Percentiles rank a stretch among this genome's conserved stretches.
phyloP scores from a whole-genome alignment of 2,797 vertebrate genomes.

The Tokudaia muenninki region DNA sequence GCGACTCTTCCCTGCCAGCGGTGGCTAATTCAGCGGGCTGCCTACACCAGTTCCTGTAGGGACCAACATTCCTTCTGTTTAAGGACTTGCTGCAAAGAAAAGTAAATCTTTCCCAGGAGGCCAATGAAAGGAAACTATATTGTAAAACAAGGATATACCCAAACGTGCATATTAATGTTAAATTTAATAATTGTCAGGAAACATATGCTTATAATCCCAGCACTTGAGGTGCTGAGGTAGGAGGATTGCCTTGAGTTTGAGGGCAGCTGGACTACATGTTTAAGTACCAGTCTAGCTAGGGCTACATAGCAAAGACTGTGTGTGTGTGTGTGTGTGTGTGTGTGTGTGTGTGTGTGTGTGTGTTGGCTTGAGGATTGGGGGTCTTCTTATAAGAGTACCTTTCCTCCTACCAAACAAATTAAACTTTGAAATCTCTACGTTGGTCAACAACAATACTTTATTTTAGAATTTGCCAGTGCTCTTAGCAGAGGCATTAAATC shows the following conservation, averaged over 20 bases:
- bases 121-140: not conserved
- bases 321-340: not conserved
- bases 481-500: not conserved
- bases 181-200: constrained; percentile 1
- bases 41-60: not conserved
- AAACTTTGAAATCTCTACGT: constrained; percentile 35
- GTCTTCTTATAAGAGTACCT: not conserved
- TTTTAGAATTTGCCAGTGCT: not conserved
- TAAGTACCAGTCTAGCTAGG: not conserved
- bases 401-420: constrained; percentile 15
- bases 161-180: not conserved
- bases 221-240: not conserved
- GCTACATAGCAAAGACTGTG: not conserved
- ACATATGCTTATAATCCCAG: not conserved
- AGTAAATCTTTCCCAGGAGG: not conserved
- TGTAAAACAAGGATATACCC: constrained; percentile 30
- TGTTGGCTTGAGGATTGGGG: not conserved
- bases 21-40: not conserved
- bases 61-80: constrained; percentile 18
- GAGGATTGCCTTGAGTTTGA: not conserved
- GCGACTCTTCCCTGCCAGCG: not conserved
- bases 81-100: constrained; percentile 4
- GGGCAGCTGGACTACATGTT: not conserved
- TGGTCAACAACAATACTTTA: not conserved
- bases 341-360: not conserved